phyloP scores from a whole-genome alignment of 2,888 invertebrate genomes.

The Phyllotreta cruciferae region DNA sequence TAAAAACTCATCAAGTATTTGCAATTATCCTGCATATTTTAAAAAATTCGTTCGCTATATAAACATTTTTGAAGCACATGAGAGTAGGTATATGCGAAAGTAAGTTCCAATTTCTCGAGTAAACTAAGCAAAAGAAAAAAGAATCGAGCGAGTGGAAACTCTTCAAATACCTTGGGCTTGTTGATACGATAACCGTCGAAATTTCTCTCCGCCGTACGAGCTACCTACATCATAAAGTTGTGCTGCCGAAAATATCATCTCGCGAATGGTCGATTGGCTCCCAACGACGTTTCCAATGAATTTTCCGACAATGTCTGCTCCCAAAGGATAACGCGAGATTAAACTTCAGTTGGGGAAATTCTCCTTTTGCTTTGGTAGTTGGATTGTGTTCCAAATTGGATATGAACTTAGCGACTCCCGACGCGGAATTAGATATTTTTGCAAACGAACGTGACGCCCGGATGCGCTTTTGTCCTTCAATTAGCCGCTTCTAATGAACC shows the following conservation, averaged over 20 bases:
- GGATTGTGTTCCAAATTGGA: slow-evolving; percentile 36
- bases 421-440: slow-evolving; percentile 28
- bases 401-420: slow-evolving; percentile 30
- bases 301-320: slow-evolving; percentile 36
- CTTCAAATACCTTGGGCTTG: background rate
- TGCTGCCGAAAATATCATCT: slow-evolving; percentile 7
- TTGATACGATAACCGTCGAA: background rate
- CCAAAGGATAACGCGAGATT: slow-evolving; percentile 38
- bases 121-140: too few relatives aligned
- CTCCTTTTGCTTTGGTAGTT: slow-evolving; percentile 22
- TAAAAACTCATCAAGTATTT: too few relatives aligned
- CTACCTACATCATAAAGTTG: slow-evolving; percentile 19
- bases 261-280: slow-evolving; percentile 24
- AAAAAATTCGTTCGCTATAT: too few relatives aligned
- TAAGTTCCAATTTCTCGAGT: too few relatives aligned
- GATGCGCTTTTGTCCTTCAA: slow-evolving; percentile 17
- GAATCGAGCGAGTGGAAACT: too few relatives aligned
- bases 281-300: slow-evolving; percentile 30
- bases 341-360: slow-evolving; percentile 33
- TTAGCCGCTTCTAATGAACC: slow-evolving; percentile 15
- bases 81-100: too few relatives aligned
- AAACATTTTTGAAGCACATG: too few relatives aligned
- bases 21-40: too few relatives aligned
- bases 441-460: slow-evolving; percentile 23
- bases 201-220: slow-evolving; percentile 9